Evolutionary conservation across 1,140 invertebrate genomes (phyloP).

Genomic region (Pectinophora gossypiella): DNA sequence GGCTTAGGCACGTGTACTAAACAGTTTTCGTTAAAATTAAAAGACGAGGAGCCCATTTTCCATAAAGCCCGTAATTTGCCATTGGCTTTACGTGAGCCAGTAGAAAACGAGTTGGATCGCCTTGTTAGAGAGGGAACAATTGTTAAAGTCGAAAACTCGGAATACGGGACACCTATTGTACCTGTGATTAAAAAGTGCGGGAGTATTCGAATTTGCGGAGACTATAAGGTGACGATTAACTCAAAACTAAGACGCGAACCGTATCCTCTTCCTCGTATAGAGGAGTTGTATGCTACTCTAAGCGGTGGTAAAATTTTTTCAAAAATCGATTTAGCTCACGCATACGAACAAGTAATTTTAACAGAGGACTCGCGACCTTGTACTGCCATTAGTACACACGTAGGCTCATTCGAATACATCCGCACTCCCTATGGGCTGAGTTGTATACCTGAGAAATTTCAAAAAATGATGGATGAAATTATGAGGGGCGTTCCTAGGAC

Average conservation of each 20-base stretch:
- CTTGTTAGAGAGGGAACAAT: not conserved
- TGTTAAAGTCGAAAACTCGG: not conserved
- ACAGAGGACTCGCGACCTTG: not conserved
- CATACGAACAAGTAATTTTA: slow-evolving; percentile 1
- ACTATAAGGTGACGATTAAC: slow-evolving; percentile 4
- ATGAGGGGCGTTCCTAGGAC: not conserved
- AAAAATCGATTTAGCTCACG: not conserved
- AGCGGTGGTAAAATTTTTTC: not conserved
- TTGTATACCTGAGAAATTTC: slow-evolving; percentile 6
- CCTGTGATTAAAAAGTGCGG: not conserved
- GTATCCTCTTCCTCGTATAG: not conserved
- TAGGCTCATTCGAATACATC: not conserved
- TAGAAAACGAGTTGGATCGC: not conserved
- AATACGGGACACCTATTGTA: slow-evolving; percentile 1
- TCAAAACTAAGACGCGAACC: not conserved
- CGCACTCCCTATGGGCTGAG: not conserved
- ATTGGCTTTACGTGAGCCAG: not conserved
- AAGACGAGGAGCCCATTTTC: not conserved
- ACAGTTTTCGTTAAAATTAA: not conserved
- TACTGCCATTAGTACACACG: slow-evolving; percentile 1
- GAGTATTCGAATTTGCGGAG: slow-evolving; percentile 2
- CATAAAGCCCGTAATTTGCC: not conserved
- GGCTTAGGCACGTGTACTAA: not conserved
- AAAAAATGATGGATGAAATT: slow-evolving; percentile 3
- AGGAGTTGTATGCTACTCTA: not conserved